Evolutionary conservation across 2,797 vertebrate species (phyloP).

Genomic region (Cyprinodon diabolis): DNA sequence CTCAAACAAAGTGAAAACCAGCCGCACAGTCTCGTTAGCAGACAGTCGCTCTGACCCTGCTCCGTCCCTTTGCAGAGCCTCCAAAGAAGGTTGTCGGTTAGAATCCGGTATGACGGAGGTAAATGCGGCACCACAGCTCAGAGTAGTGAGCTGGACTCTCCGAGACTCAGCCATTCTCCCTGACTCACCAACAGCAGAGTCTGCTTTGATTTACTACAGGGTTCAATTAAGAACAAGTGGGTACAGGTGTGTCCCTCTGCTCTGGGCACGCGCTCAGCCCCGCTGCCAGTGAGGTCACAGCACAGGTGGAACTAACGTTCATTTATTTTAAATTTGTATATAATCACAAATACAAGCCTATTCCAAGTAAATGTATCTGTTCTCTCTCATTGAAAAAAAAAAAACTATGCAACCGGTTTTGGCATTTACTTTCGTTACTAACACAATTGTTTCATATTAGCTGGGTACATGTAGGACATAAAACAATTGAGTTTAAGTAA

Average conservation of each 20-base stretch:
- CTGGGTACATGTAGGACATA: too few relatives aligned
- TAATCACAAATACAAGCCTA: too few relatives aligned
- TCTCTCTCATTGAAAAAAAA: too few relatives aligned
- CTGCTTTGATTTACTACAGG: background rate
- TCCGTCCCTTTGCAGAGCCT: background rate
- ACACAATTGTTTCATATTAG: too few relatives aligned
- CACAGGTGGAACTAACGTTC: too few relatives aligned
- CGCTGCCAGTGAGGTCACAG: background rate
- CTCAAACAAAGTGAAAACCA: slow-evolving; percentile 85
- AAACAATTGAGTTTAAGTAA: too few relatives aligned
- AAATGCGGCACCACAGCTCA: slow-evolving; percentile 64
- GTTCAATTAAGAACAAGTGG: slow-evolving; percentile 21
- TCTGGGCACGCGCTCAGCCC: background rate
- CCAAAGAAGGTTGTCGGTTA: slow-evolving; percentile 26
- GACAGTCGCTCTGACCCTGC: background rate
- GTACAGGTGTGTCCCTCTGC: slow-evolving; percentile 43
- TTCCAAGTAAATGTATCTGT: too few relatives aligned
- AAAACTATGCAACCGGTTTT: too few relatives aligned
- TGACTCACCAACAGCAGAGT: background rate
- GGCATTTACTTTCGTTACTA: too few relatives aligned
- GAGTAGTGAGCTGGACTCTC: slow-evolving; percentile 83
- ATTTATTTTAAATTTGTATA: background rate
- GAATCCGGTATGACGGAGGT: slow-evolving; percentile 36
- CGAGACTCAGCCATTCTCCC: slow-evolving; percentile 85
- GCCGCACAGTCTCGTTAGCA: slow-evolving; percentile 73